Percentiles rank a stretch among this genome's conserved stretches.
phyloP scores from a whole-genome alignment of 1,140 invertebrate species.

The Bactericera cockerelli region DNA sequence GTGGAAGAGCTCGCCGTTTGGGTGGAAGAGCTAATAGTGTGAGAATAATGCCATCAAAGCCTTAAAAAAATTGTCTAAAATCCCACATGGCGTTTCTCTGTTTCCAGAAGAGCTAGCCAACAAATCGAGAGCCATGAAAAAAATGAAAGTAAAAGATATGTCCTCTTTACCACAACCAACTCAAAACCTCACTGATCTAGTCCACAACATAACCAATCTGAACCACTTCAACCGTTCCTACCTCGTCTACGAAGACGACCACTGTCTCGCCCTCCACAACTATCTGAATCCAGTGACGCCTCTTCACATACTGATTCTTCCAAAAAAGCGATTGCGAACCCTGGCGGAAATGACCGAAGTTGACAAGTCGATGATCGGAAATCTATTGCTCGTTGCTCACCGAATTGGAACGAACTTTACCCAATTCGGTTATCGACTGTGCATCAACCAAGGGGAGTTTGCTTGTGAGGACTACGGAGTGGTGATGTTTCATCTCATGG shows the following conservation, averaged over 20 bases:
- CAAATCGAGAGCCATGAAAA: not conserved
- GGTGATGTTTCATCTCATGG: not conserved
- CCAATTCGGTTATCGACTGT: not conserved
- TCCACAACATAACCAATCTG: not conserved
- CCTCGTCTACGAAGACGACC: not conserved
- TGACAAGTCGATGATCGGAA: not conserved
- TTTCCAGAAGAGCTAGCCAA: not conserved
- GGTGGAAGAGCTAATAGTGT: no score
- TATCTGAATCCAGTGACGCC: not conserved
- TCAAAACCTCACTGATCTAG: not conserved
- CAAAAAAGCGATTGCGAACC: not conserved
- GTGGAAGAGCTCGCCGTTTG: no score
- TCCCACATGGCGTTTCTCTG: no score
- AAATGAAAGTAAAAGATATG: no score
- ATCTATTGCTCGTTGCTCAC: not conserved
- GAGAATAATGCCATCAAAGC: no score
- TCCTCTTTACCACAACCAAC: not conserved
- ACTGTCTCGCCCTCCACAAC: not conserved
- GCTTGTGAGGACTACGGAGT: not conserved
- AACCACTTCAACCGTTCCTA: not conserved
- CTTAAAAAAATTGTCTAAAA: no score
- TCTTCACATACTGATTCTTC: not conserved
- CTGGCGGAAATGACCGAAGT: not conserved
- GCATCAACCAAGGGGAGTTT: not conserved
- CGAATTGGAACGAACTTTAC: not conserved